Percentiles rank a stretch among this genome's conserved stretches.
phyloP scores from a whole-genome alignment of 2,113 vertebrate genomes.

The Notechis scutatus region DNA sequence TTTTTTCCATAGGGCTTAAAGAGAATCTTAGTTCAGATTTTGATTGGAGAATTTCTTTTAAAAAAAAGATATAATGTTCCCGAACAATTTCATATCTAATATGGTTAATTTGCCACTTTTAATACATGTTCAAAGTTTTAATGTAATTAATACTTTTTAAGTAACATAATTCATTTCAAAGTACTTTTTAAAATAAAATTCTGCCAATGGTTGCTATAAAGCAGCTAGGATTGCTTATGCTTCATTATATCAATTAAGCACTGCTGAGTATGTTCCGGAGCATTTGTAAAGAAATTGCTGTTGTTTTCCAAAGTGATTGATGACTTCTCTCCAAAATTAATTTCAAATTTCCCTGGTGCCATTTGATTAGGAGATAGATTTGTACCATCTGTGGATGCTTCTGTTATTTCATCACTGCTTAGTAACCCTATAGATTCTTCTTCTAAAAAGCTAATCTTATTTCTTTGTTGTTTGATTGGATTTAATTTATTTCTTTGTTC shows the following conservation, averaged over 20 bases:
- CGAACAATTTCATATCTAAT: not conserved
- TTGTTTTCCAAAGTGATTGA: not conserved
- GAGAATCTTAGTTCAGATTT: not conserved
- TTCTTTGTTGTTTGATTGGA: slow-evolving; percentile 3
- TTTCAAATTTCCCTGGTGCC: slow-evolving; percentile 20
- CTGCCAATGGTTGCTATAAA: not conserved
- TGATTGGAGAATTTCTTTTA: not conserved
- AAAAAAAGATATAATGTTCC: not conserved
- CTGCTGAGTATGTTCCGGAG: not conserved
- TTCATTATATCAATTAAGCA: not conserved
- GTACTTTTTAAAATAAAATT: not conserved
- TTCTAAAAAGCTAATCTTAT: slow-evolving; percentile 1
- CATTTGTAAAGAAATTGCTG: not conserved
- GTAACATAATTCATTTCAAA: not conserved
- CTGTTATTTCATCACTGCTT: not conserved
- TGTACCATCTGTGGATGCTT: not conserved
- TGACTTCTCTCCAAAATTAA: slow-evolving; percentile 1
- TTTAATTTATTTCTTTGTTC: slow-evolving; percentile 14
- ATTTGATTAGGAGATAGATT: not conserved
- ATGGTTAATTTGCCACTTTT: not conserved
- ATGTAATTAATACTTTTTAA: not conserved
- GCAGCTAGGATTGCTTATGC: not conserved
- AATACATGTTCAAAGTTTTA: not conserved
- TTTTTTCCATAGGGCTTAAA: not conserved
- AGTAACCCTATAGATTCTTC: not conserved